These are phyloP conservation scores for Plecturocebus donacophilus DNA, from an alignment of 2,113 vertebrate species.

Conservation along the genomic window DNA sequence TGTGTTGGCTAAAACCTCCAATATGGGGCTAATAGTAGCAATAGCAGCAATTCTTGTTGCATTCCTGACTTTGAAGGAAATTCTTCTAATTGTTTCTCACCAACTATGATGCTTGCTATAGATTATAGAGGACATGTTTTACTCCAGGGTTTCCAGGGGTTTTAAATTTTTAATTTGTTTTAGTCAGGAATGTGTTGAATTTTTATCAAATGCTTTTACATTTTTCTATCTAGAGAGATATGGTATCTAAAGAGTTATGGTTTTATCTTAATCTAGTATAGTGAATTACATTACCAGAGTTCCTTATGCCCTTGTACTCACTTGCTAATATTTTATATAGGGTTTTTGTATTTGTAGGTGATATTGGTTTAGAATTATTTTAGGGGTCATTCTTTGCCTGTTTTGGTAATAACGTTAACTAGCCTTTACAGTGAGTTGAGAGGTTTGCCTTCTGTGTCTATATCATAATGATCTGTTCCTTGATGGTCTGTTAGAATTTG, in stretches of 20 bases:
- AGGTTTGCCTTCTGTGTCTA: neutral
- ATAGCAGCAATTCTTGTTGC: neutral
- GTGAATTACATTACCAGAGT: neutral
- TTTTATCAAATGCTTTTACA: constrained; percentile 31
- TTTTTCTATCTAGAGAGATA: constrained; percentile 38
- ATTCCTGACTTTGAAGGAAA: neutral
- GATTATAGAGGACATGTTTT: constrained; percentile 16
- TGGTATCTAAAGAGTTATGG: neutral
- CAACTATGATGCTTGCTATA: neutral
- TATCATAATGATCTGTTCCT: neutral
- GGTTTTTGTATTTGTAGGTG: neutral
- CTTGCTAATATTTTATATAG: constrained; percentile 15
- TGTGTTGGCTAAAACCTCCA: neutral
- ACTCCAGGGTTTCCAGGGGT: constrained; percentile 22
- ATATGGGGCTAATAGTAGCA: neutral
- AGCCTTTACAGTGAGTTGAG: neutral
- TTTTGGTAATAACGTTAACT: neutral
- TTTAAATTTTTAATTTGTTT: constrained; percentile 51
- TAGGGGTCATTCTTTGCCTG: neutral
- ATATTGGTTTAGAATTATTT: neutral
- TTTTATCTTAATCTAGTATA: neutral
- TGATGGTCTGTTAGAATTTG: neutral
- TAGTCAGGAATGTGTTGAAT: constrained; percentile 19
- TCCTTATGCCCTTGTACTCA: neutral
- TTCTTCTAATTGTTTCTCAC: neutral